Conservation (phyloP, 2,888 invertebrate species). For the Epiblema foenella region DNA sequence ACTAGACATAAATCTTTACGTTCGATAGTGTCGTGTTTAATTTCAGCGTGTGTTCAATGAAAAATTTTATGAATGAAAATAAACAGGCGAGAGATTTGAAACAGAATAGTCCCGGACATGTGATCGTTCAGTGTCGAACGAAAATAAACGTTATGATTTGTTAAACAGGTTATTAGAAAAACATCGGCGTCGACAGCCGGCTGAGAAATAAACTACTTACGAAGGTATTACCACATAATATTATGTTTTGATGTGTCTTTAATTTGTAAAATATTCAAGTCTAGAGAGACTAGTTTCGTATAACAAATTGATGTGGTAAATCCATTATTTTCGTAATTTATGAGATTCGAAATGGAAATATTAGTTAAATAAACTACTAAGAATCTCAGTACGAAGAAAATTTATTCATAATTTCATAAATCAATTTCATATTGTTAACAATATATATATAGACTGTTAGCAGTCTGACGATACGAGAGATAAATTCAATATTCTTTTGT, state of each 20-base stretch:
- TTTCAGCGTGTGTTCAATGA: slow-evolving; percentile 68
- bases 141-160: slow-evolving; percentile 82
- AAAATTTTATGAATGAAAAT: slow-evolving; percentile 78
- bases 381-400: slow-evolving; percentile 74
- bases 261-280: background rate
- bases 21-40: slow-evolving; percentile 58
- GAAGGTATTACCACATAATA: slow-evolving; percentile 16
- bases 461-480: slow-evolving; percentile 71
- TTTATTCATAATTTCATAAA: slow-evolving; percentile 77
- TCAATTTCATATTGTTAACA: slow-evolving; percentile 76
- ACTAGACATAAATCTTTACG: slow-evolving; percentile 47
- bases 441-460: no score
- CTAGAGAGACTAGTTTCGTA: background rate
- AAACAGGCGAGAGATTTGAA: slow-evolving; percentile 76
- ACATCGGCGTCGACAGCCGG: slow-evolving; percentile 72
- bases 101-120: slow-evolving; percentile 80
- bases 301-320: background rate
- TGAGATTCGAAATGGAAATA: slow-evolving; percentile 10
- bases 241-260: background rate
- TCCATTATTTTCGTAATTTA: background rate
- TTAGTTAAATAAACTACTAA: slow-evolving; percentile 62
- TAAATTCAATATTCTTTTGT: slow-evolving; percentile 82
- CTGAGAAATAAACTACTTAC: slow-evolving; percentile 68
- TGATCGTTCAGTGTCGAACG: slow-evolving; percentile 77
- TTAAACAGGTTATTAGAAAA: slow-evolving; percentile 81